Conservation (phyloP, 1,140 invertebrate genomes). For the Bathynomus jamesi region DNA sequence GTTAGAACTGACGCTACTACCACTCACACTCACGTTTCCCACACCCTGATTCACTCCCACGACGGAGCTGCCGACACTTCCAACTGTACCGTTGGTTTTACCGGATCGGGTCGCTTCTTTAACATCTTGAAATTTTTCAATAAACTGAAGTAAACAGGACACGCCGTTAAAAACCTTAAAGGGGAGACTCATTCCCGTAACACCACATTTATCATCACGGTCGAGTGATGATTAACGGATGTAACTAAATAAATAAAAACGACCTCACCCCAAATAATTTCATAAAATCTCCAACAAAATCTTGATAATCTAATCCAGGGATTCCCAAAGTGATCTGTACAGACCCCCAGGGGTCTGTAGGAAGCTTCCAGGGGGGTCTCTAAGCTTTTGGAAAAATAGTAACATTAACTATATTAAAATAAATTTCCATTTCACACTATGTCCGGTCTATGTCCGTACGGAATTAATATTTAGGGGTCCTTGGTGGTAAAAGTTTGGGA, state of each 20-base stretch:
- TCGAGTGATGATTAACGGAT: not conserved
- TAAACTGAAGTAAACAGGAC: constrained; percentile 76
- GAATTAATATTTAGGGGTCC: no score
- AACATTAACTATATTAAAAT: no score
- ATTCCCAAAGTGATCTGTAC: no score
- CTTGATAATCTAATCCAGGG: no score
- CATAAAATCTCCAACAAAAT: not conserved
- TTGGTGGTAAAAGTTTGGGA: no score
- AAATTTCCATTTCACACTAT: no score
- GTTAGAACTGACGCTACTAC: constrained; percentile 18
- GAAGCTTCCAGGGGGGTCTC: no score
- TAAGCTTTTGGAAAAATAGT: no score
- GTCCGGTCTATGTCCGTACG: no score
- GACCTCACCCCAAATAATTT: not conserved
- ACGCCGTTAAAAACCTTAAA: not conserved
- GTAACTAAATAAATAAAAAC: not conserved
- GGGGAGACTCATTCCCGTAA: not conserved
- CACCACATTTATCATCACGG: not conserved
- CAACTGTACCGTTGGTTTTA: constrained; percentile 34
- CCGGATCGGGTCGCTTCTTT: constrained; percentile 71
- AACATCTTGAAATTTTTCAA: constrained; percentile 97
- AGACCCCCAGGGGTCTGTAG: no score
- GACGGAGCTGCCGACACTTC: constrained; percentile 18
- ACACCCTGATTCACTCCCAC: constrained; percentile 9
- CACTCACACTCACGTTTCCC: constrained; percentile 6